phyloP scores from a whole-genome alignment of 92 coral and sea anemone species.

The Palythoa caribaeorum region DNA sequence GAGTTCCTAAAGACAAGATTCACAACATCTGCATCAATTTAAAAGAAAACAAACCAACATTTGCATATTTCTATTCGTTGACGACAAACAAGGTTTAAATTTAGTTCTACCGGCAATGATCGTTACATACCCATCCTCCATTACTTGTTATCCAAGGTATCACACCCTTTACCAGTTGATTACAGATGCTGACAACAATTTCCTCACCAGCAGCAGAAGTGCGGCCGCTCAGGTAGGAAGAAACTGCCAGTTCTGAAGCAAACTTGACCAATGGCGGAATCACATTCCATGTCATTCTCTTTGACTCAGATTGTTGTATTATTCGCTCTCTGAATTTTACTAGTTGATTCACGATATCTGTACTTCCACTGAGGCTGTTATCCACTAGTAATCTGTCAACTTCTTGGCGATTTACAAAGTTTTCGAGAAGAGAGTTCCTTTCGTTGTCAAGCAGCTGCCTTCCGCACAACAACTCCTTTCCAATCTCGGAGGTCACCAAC shows the following conservation, averaged over 20 bases:
- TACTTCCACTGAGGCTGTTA: not conserved
- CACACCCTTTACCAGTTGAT: not conserved
- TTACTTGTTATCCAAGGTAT: constrained; percentile 21
- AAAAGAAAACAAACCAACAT: too few species aligned
- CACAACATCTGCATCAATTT: too few species aligned
- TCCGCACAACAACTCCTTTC: constrained; percentile 15
- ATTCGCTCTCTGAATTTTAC: not conserved
- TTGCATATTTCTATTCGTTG: too few species aligned
- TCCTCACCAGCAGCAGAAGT: not conserved
- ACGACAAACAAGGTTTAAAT: too few species aligned
- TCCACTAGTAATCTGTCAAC: not conserved
- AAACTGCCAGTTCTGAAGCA: constrained; percentile 19
- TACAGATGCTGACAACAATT: constrained; percentile 1
- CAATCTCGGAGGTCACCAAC: not conserved
- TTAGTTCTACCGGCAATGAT: not conserved
- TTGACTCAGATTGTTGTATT: not conserved
- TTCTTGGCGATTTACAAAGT: not conserved
- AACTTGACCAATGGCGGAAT: constrained; percentile 9
- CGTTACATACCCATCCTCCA: constrained; percentile 35
- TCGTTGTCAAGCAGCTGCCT: too few species aligned
- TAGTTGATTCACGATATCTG: not conserved
- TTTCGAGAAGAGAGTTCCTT: not conserved
- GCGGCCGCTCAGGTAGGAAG: not conserved
- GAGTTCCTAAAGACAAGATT: too few species aligned
- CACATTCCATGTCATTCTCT: constrained; percentile 1